These are phyloP conservation scores for Silurus glanis DNA, from an alignment of 2,113 vertebrate genomes.

Conservation along the genomic window DNA sequence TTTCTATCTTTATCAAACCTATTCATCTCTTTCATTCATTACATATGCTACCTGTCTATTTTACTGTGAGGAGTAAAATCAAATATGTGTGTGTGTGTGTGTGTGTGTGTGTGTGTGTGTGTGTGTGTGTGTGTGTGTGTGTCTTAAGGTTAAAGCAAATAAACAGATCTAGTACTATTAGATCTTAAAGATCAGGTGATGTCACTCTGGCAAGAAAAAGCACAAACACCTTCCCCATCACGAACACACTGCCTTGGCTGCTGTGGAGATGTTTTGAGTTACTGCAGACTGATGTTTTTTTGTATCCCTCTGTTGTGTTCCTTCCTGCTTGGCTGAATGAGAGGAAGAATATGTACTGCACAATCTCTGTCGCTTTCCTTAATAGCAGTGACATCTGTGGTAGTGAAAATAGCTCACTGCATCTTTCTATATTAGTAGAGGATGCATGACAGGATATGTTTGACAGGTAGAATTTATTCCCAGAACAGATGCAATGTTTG, in stretches of 20 bases:
- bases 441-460: conserved; percentile 5
- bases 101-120: background rate
- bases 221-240: conserved; percentile 25
- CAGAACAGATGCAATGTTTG: conserved; percentile 7
- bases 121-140: background rate
- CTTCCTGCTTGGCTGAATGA: conserved; percentile 49
- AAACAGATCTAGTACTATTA: background rate
- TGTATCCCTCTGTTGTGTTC: conserved; percentile 32
- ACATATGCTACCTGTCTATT: background rate
- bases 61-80: background rate
- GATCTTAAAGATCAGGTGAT: background rate
- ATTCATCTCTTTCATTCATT: background rate
- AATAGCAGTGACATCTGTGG: conserved; percentile 41
- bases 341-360: conserved; percentile 40
- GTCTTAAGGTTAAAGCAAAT: conserved; percentile 19
- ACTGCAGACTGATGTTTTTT: conserved; percentile 42
- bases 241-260: conserved; percentile 29
- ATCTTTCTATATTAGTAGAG: conserved; percentile 27
- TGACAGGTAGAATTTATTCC: conserved; percentile 16
- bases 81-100: background rate
- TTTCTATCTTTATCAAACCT: conserved; percentile 7
- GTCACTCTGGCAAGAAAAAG: conserved; percentile 30
- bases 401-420: conserved; percentile 28
- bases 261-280: conserved; percentile 37
- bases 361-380: conserved; percentile 42